phyloP scores from a whole-genome alignment of 2,113 vertebrate genomes.

The Oryzias curvinotus region DNA sequence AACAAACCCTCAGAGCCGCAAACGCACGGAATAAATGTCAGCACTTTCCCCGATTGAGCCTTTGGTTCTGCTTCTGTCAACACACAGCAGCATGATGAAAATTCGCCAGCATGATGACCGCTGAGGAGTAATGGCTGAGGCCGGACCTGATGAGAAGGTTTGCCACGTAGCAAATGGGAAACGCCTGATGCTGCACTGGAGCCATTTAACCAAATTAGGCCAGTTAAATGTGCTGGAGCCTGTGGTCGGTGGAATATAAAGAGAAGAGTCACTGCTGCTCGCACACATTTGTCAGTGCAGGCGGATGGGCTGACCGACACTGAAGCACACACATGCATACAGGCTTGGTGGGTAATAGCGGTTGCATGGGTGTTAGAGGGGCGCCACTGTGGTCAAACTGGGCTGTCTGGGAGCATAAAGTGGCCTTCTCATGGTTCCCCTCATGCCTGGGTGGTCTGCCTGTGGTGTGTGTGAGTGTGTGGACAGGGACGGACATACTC shows the following conservation, averaged over 20 bases:
- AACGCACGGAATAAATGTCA: constrained; percentile 60
- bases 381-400: constrained; percentile 75
- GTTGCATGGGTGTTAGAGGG: constrained; percentile 75
- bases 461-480: constrained; percentile 46
- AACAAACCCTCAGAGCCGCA: constrained; percentile 59
- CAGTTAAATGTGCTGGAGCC: constrained; percentile 55
- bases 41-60: constrained; percentile 54
- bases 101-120: constrained; percentile 27
- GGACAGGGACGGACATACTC: constrained; percentile 56
- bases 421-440: constrained; percentile 75
- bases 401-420: constrained; percentile 76
- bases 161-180: constrained; percentile 45
- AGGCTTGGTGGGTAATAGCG: constrained; percentile 61
- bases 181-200: constrained; percentile 32
- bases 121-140: constrained; percentile 7
- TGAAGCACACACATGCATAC: constrained; percentile 43
- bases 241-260: constrained; percentile 54
- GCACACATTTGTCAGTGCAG: constrained; percentile 57
- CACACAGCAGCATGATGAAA: constrained; percentile 25
- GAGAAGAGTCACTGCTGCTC: constrained; percentile 61
- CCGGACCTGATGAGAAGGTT: constrained; percentile 19
- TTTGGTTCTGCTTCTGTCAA: constrained; percentile 39
- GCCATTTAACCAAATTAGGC: constrained; percentile 47
- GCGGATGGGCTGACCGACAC: constrained; percentile 32
- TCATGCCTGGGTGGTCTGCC: constrained; percentile 76